Evolutionary conservation across 2,113 vertebrate species (phyloP).

Genomic region (Gopherus evgoodei): DNA sequence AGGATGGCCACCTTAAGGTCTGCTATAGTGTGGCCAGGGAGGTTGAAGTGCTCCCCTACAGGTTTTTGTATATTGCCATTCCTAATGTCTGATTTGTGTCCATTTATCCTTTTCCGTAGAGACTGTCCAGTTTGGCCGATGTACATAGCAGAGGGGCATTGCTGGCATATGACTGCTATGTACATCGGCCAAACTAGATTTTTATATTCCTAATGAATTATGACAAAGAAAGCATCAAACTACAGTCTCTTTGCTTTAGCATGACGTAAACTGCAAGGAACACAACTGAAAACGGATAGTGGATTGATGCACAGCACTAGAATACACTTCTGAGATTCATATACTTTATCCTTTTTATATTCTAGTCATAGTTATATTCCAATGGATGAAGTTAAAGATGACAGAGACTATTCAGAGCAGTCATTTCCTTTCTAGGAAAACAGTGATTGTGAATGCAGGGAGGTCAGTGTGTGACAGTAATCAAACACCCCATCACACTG

Average conservation of each 20-base stretch:
- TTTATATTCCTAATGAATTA: constrained; percentile 60
- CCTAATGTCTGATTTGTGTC: too few relatives aligned
- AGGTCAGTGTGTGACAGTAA: neutral
- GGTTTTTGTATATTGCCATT: too few relatives aligned
- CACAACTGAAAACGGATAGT: neutral
- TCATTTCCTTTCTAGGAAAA: neutral
- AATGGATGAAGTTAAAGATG: neutral
- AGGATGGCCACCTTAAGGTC: too few relatives aligned
- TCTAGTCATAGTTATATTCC: constrained; percentile 21
- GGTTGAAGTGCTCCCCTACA: too few relatives aligned
- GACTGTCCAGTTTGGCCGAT: too few relatives aligned
- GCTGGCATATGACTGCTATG: too few relatives aligned
- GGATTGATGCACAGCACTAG: constrained; percentile 31
- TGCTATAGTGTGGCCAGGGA: too few relatives aligned
- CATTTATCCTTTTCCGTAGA: too few relatives aligned
- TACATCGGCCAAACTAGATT: too few relatives aligned
- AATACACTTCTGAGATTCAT: constrained; percentile 39
- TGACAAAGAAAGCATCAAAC: constrained; percentile 54
- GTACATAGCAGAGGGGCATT: too few relatives aligned
- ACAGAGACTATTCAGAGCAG: neutral
- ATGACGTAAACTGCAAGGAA: constrained; percentile 55
- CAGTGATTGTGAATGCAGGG: neutral
- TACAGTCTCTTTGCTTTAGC: neutral
- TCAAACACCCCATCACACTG: accelerated
- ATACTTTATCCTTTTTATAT: constrained; percentile 23